These are phyloP conservation scores for Gambusia affinis DNA, from an alignment of 2,113 vertebrate genomes.

Conservation along the genomic window DNA sequence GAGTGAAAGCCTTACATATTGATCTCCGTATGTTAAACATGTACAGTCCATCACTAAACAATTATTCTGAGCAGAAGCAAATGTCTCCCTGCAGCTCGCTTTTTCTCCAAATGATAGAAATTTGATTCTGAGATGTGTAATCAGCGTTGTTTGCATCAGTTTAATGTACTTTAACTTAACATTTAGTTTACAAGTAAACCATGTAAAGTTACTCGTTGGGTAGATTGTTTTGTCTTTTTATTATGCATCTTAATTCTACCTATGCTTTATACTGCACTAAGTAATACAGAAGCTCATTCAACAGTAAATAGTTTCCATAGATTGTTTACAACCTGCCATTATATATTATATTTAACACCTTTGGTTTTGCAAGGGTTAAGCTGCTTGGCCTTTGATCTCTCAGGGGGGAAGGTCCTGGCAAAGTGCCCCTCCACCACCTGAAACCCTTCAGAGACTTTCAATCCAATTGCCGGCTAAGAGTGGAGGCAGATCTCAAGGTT, in stretches of 20 bases:
- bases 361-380: conserved; percentile 79
- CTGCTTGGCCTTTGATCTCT: conserved; percentile 78
- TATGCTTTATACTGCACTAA: conserved; percentile 9
- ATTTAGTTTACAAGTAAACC: neutral
- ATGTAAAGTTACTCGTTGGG: neutral
- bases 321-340: conserved; percentile 71
- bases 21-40: conserved; percentile 78
- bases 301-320: conserved; percentile 48
- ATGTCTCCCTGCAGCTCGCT: conserved; percentile 16
- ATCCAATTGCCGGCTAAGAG: conserved; percentile 92
- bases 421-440: conserved; percentile 85
- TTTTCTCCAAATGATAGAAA: conserved; percentile 10
- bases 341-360: conserved; percentile 82
- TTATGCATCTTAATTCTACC: conserved; percentile 18
- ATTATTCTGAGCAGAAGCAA: conserved; percentile 66
- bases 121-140: conserved; percentile 14
- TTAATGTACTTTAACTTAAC: conserved; percentile 12
- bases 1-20: conserved; percentile 76
- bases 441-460: conserved; percentile 87
- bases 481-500: conserved; percentile 99
- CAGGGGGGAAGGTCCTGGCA: conserved; percentile 83
- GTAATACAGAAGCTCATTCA: conserved; percentile 15
- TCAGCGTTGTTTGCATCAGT: conserved; percentile 3
- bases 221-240: neutral
- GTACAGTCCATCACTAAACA: conserved; percentile 70